These are phyloP conservation scores for Opisthograptis luteolata DNA, from an alignment of 2,888 invertebrate genomes.

Conservation along the genomic window DNA sequence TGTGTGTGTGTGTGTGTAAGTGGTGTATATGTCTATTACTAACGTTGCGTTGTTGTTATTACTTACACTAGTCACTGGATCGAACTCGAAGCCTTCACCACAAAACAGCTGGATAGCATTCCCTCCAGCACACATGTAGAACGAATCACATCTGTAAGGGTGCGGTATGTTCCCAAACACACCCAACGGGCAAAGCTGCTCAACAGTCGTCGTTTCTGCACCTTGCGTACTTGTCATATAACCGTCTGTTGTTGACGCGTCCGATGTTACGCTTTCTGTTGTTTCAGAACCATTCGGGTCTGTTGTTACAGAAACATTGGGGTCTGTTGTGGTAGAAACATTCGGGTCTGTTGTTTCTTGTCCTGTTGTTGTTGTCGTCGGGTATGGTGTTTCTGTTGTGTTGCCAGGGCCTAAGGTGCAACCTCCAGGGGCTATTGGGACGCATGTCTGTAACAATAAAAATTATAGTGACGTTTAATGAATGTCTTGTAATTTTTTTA, in stretches of 20 bases:
- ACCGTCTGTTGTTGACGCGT: conserved; percentile 1
- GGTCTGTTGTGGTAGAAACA: background rate
- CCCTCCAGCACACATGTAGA: conserved; percentile 53
- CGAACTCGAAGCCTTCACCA: conserved; percentile 47
- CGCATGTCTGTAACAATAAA: conserved; percentile 6
- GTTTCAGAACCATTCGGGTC: background rate
- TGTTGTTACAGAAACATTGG: background rate
- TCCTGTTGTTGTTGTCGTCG: background rate
- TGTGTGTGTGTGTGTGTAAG: too few relatives aligned
- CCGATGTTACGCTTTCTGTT: conserved; percentile 5
- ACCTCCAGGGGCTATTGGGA: conserved; percentile 9
- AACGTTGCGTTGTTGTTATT: background rate
- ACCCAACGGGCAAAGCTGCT: conserved; percentile 43
- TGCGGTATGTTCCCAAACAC: conserved; percentile 51
- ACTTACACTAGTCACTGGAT: conserved; percentile 1
- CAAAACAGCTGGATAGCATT: conserved; percentile 45
- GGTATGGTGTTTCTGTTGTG: conserved; percentile 1
- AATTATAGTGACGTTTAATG: background rate
- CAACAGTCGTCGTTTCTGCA: conserved; percentile 18
- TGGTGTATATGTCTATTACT: too few relatives aligned
- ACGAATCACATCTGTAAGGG: conserved; percentile 49
- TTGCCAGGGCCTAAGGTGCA: conserved; percentile 4
- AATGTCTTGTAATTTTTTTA: too few relatives aligned
- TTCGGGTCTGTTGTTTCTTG: background rate
- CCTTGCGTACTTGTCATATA: background rate